Evolutionary conservation across 2,113 vertebrate genomes (phyloP), one percentile per base, ranked within the genome.

Genomic region (Anser brachyrhynchus): DNA sequence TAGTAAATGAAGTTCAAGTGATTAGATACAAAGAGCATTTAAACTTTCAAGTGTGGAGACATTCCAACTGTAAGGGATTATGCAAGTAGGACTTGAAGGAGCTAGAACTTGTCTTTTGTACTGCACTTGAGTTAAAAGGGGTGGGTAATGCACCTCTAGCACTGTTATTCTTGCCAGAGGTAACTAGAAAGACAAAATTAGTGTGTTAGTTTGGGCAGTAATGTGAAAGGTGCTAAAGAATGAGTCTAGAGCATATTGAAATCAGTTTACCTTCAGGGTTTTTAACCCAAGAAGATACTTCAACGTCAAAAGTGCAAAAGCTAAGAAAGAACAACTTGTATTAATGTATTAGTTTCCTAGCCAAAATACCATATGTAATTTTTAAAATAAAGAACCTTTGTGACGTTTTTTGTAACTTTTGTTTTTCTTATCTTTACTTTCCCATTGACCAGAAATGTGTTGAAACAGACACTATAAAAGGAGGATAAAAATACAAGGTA

Each of bases 361-460:
- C 3, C 83, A 28, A 54, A 85, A 37, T 25, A 85, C 51, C 76
- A 31, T 70, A 18, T 26, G 3, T 49, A 31, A 46, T 13, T 82
- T 87, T 17, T 19, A n/a, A 78, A 90, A 79, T 65, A 65, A 83
- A 31, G 7, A 35, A 66, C 61, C 22, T 3, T 64, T 72, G 69
- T 64, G 49, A 69, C 49, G 35, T 64, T 57, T 84, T 23, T 84
- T 71, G 25, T 93, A 72, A 91, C 77, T 84, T 69, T 77, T 78
- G 15, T 89, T 88, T 91, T 78, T 74, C 19, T 35, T 69, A 1
- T 93, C 65, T 95, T 92, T 92, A 7, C 57, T 90, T 94, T 90
- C 62, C 96, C 91, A 93, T 93, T 93, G 69, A 92, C 87, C 86
- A 91, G 97, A 92, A 97, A 97, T 96, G 97, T 97, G 95, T 96